Evolutionary conservation across 2,113 vertebrate species (phyloP), one percentile per base, ranked within the genome.

Genomic region (Australoheros scitulus): DNA sequence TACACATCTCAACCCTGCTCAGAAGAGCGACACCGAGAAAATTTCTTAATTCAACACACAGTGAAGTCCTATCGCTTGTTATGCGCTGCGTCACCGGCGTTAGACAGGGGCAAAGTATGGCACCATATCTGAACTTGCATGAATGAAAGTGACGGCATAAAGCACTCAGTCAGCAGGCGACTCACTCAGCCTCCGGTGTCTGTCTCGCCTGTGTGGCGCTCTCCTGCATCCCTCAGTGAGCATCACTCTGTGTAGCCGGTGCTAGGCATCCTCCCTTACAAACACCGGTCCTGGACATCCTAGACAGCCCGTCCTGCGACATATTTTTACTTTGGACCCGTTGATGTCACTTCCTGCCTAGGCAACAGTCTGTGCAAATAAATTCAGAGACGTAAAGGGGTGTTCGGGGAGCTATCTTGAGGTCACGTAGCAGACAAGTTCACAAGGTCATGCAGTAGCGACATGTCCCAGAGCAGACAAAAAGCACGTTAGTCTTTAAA

Each of bases 331-430:
- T 94, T 95, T 92, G 93, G 90, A 94, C 93, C 93, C 82, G 85
- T 93, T 95, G 95, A 96, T 95, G 96, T 96, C 95, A 96, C 93
- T 96, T 96, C 96, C 95, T 96, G 95, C 92, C 47, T 68, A 88
- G 61, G 84, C 57, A 88, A 82, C 8, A 87, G 87, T 81, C 84
- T 17, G 87, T 77, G 26, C 68, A 88, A 85, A 77, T 22, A 79
- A 88, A 85, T 81, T 61, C 84, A 17, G 38, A 55, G 84, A 91
- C 74, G 83, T 59, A 80, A 76, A 85, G 83, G 85, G 89, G 81
- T 87, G 90, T 83, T 85, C 81, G 29, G 61, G 88, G 86, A 90
- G 84, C 68, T 68, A 74, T 74, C 3, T 34, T 36, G 65, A 38
- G 3, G 77, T 84, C 29, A 81, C 86, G 76, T 47, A 55, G 68